Conservation (phyloP, 2,888 invertebrate genomes). For the Pterostichus madidus region DNA sequence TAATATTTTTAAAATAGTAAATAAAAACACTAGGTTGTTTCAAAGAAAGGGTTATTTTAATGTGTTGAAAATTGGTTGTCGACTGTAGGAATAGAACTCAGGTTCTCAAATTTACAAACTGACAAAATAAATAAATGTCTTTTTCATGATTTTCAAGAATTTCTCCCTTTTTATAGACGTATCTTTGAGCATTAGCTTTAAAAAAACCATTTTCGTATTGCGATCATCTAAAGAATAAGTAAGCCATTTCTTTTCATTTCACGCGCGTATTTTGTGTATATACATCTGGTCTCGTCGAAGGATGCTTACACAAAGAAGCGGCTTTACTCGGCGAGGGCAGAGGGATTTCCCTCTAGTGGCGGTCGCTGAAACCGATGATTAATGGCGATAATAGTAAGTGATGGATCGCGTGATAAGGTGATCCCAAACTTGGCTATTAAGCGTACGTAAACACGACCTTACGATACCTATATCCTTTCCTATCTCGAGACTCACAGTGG, state of each 20-base stretch:
- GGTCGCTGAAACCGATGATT: conserved; percentile 61
- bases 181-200: no score
- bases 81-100: no score
- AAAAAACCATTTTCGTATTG: conserved; percentile 1
- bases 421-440: conserved; percentile 57
- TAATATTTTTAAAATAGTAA: no score
- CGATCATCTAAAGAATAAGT: background rate
- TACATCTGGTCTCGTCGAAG: no score
- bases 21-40: no score
- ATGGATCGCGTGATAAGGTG: conserved; percentile 62
- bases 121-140: no score
- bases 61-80: no score
- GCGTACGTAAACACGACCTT: conserved; percentile 50
- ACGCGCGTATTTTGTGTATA: no score
- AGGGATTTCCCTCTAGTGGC: conserved; percentile 26
- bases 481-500: background rate
- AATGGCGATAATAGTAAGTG: conserved; percentile 66
- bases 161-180: no score
- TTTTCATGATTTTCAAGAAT: no score
- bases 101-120: no score
- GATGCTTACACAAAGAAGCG: conserved; percentile 16
- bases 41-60: no score
- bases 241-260: conserved; percentile 16
- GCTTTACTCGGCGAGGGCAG: background rate
- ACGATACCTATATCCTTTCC: conserved; percentile 8